A percentile compares a stretch with the other conserved stretches of the same genome.
These are phyloP conservation scores for Andrena minutula DNA, from an alignment of 2,888 invertebrate species.

Conservation along the genomic window DNA sequence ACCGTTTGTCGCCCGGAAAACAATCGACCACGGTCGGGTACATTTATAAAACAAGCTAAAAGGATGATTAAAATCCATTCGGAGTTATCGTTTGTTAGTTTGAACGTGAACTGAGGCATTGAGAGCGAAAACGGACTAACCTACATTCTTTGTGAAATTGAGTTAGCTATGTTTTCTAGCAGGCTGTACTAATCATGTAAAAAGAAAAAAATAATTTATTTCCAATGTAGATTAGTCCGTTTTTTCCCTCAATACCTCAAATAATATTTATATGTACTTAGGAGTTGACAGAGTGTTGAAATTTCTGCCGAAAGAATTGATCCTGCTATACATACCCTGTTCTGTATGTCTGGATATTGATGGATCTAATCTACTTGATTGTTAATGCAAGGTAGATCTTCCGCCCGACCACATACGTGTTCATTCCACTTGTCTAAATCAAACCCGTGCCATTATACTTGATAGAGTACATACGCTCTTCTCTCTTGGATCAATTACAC, in stretches of 20 bases:
- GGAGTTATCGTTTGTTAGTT: background rate
- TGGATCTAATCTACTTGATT: constrained; percentile 28
- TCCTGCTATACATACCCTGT: background rate
- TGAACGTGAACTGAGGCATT: background rate
- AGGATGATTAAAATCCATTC: background rate
- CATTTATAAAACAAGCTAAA: background rate
- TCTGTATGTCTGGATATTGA: background rate
- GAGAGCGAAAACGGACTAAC: background rate
- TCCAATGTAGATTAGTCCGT: too few relatives aligned
- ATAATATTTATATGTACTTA: too few relatives aligned
- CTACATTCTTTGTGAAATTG: too few relatives aligned
- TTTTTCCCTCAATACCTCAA: too few relatives aligned
- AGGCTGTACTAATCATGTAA: too few relatives aligned
- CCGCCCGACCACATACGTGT: constrained; percentile 2
- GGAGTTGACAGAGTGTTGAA: too few relatives aligned
- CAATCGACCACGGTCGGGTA: background rate
- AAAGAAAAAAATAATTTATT: too few relatives aligned
- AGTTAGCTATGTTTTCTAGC: too few relatives aligned
- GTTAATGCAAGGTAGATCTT: background rate
- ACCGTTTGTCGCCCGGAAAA: background rate
- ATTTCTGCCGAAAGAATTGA: too few relatives aligned
- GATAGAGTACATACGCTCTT: constrained; percentile 9
- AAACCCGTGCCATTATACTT: constrained; percentile 9
- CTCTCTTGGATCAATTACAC: background rate
- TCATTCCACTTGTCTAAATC: background rate